phyloP scores from a whole-genome alignment of 2,797 vertebrate genomes.

The Apogon hyalosoma region DNA sequence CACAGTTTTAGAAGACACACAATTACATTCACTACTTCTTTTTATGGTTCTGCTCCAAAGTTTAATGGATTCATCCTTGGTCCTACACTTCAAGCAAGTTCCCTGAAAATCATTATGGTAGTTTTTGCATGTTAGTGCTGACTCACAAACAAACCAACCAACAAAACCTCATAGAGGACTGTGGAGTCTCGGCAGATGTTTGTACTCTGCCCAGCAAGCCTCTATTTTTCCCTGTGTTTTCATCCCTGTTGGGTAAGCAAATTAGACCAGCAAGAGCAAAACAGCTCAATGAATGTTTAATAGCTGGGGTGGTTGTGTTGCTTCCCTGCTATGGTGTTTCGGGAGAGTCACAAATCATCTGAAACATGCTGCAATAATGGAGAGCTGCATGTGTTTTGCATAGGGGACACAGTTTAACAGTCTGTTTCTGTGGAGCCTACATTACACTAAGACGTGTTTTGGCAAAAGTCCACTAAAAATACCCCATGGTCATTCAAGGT shows the following conservation, averaged over 20 bases:
- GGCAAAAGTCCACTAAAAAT: conserved; percentile 33
- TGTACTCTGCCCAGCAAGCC: too few species aligned
- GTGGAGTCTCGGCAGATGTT: too few species aligned
- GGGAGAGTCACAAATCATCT: conserved; percentile 17
- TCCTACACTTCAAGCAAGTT: too few species aligned
- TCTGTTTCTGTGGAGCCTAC: background rate
- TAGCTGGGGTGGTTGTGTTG: conserved; percentile 7
- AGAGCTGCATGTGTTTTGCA: conserved; percentile 19
- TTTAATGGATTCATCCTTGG: too few species aligned
- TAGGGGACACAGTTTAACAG: conserved; percentile 5
- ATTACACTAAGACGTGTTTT: conserved; percentile 12
- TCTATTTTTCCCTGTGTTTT: background rate
- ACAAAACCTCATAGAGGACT: too few species aligned
- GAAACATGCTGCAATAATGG: conserved; percentile 8
- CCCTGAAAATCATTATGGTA: too few species aligned
- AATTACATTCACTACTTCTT: too few species aligned
- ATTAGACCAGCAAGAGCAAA: background rate
- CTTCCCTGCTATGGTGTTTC: conserved; percentile 8
- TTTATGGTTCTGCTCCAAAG: too few species aligned
- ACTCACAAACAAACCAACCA: too few species aligned
- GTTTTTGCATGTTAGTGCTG: too few species aligned
- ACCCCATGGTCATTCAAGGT: conserved; percentile 31
- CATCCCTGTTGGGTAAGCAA: background rate
- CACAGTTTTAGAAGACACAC: too few species aligned
- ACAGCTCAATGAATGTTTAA: conserved; percentile 6